Evolutionary conservation across 2,888 invertebrate species (phyloP).

Genomic region (Hypsopygia costalis): DNA sequence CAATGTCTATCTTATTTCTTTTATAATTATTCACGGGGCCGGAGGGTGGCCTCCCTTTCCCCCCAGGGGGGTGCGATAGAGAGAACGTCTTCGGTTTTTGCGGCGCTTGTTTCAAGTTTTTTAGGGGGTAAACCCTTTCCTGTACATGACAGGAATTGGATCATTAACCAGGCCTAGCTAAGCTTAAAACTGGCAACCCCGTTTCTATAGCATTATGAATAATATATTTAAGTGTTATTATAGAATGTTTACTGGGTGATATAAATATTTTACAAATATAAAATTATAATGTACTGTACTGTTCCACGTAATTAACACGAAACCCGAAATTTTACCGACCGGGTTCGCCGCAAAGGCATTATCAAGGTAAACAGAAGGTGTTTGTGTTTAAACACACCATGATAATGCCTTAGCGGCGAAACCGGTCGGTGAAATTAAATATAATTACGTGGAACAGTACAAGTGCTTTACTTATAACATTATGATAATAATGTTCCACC

Average conservation of each 20-base stretch:
- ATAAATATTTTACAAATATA: too few species aligned
- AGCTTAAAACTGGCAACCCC: conserved; percentile 63
- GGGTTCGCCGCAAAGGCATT: too few species aligned
- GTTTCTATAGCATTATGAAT: conserved; percentile 35
- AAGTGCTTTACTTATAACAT: too few species aligned
- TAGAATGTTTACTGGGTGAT: background rate
- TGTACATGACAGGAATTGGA: conserved; percentile 81
- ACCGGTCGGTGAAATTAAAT: too few species aligned
- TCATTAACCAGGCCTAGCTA: conserved; percentile 78
- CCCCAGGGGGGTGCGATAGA: conserved; percentile 48
- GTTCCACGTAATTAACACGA: too few species aligned
- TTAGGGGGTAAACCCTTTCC: conserved; percentile 80
- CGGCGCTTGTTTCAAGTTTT: conserved; percentile 80
- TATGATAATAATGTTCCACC: too few species aligned
- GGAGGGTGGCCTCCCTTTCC: conserved; percentile 33
- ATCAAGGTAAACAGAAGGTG: too few species aligned
- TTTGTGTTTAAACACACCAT: too few species aligned
- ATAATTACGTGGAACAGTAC: too few species aligned
- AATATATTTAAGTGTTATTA: conserved; percentile 19
- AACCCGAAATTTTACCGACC: too few species aligned
- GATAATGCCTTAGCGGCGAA: too few species aligned
- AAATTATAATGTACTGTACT: too few species aligned
- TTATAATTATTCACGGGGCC: conserved; percentile 77
- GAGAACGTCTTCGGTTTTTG: conserved; percentile 79
- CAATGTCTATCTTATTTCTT: conserved; percentile 81